Evolutionary conservation across 2,888 invertebrate species (phyloP).

Genomic region (Cremastinae sp.): DNA sequence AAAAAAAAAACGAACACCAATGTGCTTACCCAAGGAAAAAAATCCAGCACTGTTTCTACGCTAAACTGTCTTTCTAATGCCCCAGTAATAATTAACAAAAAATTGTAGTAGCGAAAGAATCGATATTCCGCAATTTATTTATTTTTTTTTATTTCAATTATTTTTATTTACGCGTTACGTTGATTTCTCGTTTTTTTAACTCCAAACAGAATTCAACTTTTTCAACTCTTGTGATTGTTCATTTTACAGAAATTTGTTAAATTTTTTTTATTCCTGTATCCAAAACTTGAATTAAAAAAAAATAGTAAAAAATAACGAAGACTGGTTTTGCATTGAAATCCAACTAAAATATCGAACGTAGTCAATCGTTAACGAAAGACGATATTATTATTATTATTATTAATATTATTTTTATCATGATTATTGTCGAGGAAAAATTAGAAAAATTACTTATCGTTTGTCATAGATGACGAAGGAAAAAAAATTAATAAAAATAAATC

Average conservation of each 20-base stretch:
- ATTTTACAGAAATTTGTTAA: not conserved
- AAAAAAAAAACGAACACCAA: slow-evolving; percentile 56
- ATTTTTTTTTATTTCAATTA: not conserved
- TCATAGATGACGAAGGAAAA: slow-evolving; percentile 35
- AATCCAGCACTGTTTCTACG: slow-evolving; percentile 66
- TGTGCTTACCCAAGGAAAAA: slow-evolving; percentile 67
- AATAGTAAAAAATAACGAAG: slow-evolving; percentile 32
- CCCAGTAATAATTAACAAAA: slow-evolving; percentile 57
- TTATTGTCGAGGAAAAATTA: slow-evolving; percentile 30
- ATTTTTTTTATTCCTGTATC: too few species aligned
- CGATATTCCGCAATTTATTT: slow-evolving; percentile 62
- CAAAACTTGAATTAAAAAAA: too few species aligned
- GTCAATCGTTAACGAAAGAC: slow-evolving; percentile 55
- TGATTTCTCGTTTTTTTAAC: not conserved
- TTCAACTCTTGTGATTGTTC: not conserved
- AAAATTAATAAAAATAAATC: slow-evolving; percentile 26
- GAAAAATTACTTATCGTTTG: slow-evolving; percentile 53
- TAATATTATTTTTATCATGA: slow-evolving; percentile 27
- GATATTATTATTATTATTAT: slow-evolving; percentile 51
- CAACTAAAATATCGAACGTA: slow-evolving; percentile 39
- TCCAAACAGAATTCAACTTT: slow-evolving; percentile 8
- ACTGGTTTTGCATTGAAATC: slow-evolving; percentile 53
- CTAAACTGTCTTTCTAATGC: slow-evolving; percentile 67
- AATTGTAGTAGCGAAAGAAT: slow-evolving; percentile 62
- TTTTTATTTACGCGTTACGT: not conserved